These are phyloP conservation scores for Calephelis virginiensis DNA, from an alignment of 1,140 invertebrate species.

Conservation along the genomic window DNA sequence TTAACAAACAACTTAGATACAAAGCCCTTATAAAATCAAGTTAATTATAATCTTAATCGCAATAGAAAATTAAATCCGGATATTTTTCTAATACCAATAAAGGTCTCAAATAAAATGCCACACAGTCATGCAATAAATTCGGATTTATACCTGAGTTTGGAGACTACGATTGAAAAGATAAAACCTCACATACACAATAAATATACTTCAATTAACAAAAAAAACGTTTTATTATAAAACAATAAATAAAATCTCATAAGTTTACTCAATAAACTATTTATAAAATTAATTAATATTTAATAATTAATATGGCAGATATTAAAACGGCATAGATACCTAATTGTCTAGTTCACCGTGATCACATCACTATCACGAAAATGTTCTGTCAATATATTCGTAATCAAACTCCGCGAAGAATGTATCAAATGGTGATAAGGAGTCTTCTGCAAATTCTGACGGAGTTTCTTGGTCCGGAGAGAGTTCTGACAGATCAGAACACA, in stretches of 20 bases:
- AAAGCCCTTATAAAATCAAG: not conserved
- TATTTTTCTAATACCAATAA: too few relatives aligned
- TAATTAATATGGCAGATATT: constrained; percentile 65
- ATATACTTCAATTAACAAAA: constrained; percentile 42
- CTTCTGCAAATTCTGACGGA: constrained; percentile 67
- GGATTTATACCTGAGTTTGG: constrained; percentile 1
- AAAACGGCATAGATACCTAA: constrained; percentile 12
- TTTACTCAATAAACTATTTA: constrained; percentile 57
- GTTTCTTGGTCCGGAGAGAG: constrained; percentile 64
- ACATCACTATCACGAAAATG: constrained; percentile 69
- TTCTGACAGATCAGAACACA: constrained; percentile 66
- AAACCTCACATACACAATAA: not conserved
- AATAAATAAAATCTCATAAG: constrained; percentile 67
- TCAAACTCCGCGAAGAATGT: constrained; percentile 75
- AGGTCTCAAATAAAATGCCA: too few relatives aligned
- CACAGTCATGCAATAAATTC: too few relatives aligned
- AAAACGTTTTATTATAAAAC: constrained; percentile 71
- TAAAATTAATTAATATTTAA: constrained; percentile 55
- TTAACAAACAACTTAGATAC: too few relatives aligned
- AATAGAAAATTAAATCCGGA: not conserved
- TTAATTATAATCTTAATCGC: not conserved
- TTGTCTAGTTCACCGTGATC: constrained; percentile 34
- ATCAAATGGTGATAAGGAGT: constrained; percentile 73
- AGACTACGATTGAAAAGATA: not conserved
- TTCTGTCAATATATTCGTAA: constrained; percentile 67